phyloP scores from a whole-genome alignment of 2,797 vertebrate species.

The Thripadectes ignobilis region DNA sequence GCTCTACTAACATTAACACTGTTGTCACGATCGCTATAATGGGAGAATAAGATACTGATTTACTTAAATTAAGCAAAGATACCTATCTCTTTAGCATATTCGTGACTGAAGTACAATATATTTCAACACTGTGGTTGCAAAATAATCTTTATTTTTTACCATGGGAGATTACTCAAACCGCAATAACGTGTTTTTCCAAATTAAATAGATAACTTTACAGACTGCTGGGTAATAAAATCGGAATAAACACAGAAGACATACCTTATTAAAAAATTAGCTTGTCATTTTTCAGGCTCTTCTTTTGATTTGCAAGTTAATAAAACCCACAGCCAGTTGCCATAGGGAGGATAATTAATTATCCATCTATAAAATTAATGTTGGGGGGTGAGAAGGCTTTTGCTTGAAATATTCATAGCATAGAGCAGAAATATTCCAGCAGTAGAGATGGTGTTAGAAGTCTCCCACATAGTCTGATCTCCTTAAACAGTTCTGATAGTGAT shows the following conservation, averaged over 20 bases:
- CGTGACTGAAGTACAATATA: background rate
- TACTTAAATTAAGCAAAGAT: conserved; percentile 31
- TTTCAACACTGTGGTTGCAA: conserved; percentile 54
- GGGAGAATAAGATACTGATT: background rate
- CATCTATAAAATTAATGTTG: conserved; percentile 52
- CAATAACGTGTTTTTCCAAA: conserved; percentile 38
- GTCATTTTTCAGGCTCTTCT: conserved; percentile 51
- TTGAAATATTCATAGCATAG: conserved; percentile 1
- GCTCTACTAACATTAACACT: background rate
- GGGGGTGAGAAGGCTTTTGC: background rate
- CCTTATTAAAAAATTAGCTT: conserved; percentile 62
- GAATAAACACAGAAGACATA: conserved; percentile 25
- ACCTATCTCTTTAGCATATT: conserved; percentile 24
- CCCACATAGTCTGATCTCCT: background rate
- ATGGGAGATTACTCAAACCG: conserved; percentile 15
- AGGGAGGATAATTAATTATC: conserved; percentile 64
- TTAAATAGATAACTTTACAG: conserved; percentile 56
- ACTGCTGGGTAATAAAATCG: conserved; percentile 51
- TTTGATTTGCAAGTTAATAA: conserved; percentile 73
- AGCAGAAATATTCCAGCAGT: background rate
- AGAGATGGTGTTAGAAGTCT: background rate
- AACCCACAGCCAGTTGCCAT: conserved; percentile 46
- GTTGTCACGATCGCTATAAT: background rate
- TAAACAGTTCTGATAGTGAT: background rate
- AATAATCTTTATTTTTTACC: conserved; percentile 49